Evolutionary conservation across 2,113 vertebrate species (phyloP), one percentile per base, ranked within the genome.

Genomic region (Phrynocephalus versicolor): DNA sequence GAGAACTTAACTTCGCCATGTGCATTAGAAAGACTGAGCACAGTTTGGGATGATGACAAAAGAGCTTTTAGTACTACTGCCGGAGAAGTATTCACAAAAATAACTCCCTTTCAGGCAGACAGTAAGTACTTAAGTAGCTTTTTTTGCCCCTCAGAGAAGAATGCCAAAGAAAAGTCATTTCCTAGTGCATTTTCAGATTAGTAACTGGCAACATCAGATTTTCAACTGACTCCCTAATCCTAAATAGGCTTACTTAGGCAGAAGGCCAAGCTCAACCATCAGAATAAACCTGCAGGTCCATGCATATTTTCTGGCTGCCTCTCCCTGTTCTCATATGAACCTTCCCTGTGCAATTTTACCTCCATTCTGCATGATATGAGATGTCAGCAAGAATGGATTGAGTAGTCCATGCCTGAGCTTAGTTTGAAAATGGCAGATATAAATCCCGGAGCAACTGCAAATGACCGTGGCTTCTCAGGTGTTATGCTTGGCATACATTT

Each of bases 81-180:
- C 5, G 57, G 81, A 57, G 95, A 96, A 88, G 79, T 57, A 55
- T 92, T 95, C 83, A 90, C 89, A 25, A 82, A 18, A 87, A 86
- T 89, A 76, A 57, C 90, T 74, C n/a, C 58, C 0, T 6, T 80
- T 89, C 89, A 94, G 6, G 60, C 94, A 77, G 89, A 95, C 79
- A 57, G 96, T 97, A 93, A 95, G 96, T 95, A 82, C n/a, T 21
- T 83, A 82, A 2, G 41, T 84, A 75, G 73, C 16, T 14, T 83
- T 1, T 41, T 15, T 30, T 79, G 58, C 15, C 33, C 60, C 25
- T 78, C 19, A 72, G 0, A 25, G 77, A 1, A 25, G 69, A 87
- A 78, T 25, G 7, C 1, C 27, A 87, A 74, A 37, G 6, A 60
- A 64, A n/a, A 0, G 0, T 85, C 1, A 6, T 51, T 85, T 35